Evolutionary conservation across 1,140 invertebrate species (phyloP).

Genomic region (Melanaphis sacchari): DNA sequence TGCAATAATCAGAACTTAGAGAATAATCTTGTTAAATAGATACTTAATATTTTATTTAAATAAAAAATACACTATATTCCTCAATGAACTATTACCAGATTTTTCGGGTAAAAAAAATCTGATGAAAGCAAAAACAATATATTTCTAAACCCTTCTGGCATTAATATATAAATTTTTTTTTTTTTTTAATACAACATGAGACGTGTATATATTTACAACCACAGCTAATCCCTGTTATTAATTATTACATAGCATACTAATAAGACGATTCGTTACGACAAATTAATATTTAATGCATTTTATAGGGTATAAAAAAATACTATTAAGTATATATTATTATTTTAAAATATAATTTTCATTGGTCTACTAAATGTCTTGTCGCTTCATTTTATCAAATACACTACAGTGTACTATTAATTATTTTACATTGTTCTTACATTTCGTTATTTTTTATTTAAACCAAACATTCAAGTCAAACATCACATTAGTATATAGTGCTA

Average conservation of each 20-base stretch:
- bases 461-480: background rate
- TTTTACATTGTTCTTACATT: background rate
- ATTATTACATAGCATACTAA: background rate
- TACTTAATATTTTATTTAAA: background rate
- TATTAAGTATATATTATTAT: background rate
- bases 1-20: background rate
- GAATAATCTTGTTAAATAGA: background rate
- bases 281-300: background rate
- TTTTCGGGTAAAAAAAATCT: background rate
- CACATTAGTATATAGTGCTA: background rate
- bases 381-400: background rate
- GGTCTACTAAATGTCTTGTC: background rate
- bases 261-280: background rate
- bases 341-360: background rate
- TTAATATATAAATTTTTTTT: conserved; percentile 2
- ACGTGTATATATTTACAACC: background rate
- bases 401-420: background rate
- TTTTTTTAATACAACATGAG: background rate
- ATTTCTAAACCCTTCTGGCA: background rate
- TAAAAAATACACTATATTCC: background rate
- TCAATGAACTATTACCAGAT: background rate
- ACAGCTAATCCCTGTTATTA: background rate
- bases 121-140: background rate
- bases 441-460: background rate
- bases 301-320: background rate